These are phyloP conservation scores for Seriola quinqueradiata DNA, from an alignment of 2,113 vertebrate species.

Conservation along the genomic window DNA sequence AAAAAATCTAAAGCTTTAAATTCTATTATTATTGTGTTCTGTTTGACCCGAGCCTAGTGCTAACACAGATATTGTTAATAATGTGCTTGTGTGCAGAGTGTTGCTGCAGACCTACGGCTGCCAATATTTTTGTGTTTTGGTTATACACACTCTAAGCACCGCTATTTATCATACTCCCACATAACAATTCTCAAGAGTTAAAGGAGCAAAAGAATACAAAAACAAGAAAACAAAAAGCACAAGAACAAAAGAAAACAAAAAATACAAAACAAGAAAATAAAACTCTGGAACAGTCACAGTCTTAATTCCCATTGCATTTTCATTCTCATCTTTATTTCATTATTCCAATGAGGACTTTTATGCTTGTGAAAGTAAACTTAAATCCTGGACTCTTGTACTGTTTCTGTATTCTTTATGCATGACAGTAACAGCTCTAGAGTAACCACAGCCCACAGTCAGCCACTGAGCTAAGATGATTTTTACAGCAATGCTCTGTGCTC, in stretches of 20 bases:
- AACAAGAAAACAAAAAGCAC: conserved; percentile 68
- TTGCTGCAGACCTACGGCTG: conserved; percentile 50
- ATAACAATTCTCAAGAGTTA: conserved; percentile 69
- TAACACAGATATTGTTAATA: conserved; percentile 48
- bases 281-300: conserved; percentile 48
- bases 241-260: conserved; percentile 62
- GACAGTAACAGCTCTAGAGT: conserved; percentile 40
- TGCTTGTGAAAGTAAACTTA: conserved; percentile 66
- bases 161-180: conserved; percentile 73
- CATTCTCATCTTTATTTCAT: conserved; percentile 78
- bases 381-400: conserved; percentile 39
- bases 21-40: neutral
- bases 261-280: conserved; percentile 65
- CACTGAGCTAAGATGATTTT: conserved; percentile 20
- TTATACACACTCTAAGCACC: conserved; percentile 53
- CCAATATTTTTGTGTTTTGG: conserved; percentile 64
- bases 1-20: neutral
- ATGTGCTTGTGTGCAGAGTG: conserved; percentile 32
- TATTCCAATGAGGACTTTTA: conserved; percentile 60
- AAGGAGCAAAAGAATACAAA: conserved; percentile 60
- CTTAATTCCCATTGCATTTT: conserved; percentile 75
- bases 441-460: conserved; percentile 1
- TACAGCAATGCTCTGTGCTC: neutral
- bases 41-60: conserved; percentile 45
- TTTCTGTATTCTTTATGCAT: conserved; percentile 44